Base-by-base conservation (phyloP, 2,797 vertebrate species). In the Liparis tanakae region DNA sequence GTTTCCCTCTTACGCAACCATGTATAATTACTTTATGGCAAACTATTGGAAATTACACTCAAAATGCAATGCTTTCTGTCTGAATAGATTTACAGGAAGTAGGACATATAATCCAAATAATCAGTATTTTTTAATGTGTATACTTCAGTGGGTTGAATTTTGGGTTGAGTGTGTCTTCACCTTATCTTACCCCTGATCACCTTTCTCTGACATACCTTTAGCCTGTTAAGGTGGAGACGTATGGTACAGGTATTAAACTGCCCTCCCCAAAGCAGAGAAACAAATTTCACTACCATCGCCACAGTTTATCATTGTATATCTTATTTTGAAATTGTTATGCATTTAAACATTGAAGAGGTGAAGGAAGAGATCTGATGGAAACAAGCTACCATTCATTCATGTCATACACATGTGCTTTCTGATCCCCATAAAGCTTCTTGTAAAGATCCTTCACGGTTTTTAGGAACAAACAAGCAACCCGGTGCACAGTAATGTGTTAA, bases 1-100 rank as follows among this genome's bases (percentile, higher is more conserved):
- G 85, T 84, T 86, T 89, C 82, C 66, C 66, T 70, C 73, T 88
- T 82, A 74, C 78, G 34, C 70, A 84, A 91, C 81, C 83, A 80
- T 81, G 59, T 85, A 63, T 64, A 67, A 79, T 87, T 84, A 85
- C 84, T 78, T 85, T 62, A 70, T 59, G 30, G 57, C 22, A 61
- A 76, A 61, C 46, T 53, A 53, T 54, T 36, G 43, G 15, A 63
- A 22, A 50, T 51, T 10, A 41, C 56, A 46, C 18, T 41, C 0
- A 33, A n/a, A 43, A 67, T 33, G 13, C 9, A n/a, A 2, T 36
- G 37, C 48, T 57, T 48, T 57, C 51, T 50, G 37, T 63, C n/a
- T 60, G 4, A 50, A 51, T 33, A 6, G 8, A 33, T 17, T 51
- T 59, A 20, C 10, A 36, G 51, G 43, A 68, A 70, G 51, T 18